phyloP scores from a whole-genome alignment of 2,888 invertebrate species.

The Polylopha cassiicola region DNA sequence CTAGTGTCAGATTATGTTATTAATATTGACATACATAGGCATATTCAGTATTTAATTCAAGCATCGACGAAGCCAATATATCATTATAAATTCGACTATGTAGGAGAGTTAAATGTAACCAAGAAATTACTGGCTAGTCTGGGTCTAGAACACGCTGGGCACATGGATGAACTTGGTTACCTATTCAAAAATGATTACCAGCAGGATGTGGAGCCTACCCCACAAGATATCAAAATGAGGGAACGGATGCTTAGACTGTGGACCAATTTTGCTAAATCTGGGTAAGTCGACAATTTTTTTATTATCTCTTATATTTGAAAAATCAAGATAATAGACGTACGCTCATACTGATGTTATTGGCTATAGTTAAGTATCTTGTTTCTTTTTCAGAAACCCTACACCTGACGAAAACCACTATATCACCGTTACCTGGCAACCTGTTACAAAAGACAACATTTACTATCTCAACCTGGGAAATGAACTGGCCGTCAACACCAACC shows the following conservation, averaged over 20 bases:
- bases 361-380: slow-evolving; percentile 1
- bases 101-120: slow-evolving; percentile 53
- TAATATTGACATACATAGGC: slow-evolving; percentile 52
- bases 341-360: not conserved
- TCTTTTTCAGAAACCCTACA: slow-evolving; percentile 59
- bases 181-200: slow-evolving; percentile 54
- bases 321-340: too few relatives aligned
- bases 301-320: too few relatives aligned
- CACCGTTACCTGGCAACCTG: slow-evolving; percentile 60
- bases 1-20: slow-evolving; percentile 51
- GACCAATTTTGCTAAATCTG: slow-evolving; percentile 70
- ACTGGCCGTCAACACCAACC: slow-evolving; percentile 47
- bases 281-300: slow-evolving; percentile 47
- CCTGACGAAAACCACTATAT: slow-evolving; percentile 63
- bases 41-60: slow-evolving; percentile 53
- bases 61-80: slow-evolving; percentile 57
- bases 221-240: slow-evolving; percentile 57
- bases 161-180: slow-evolving; percentile 61
- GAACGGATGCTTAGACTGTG: slow-evolving; percentile 62
- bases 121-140: slow-evolving; percentile 33
- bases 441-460: slow-evolving; percentile 54
- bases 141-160: slow-evolving; percentile 46
- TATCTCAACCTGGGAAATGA: slow-evolving; percentile 54
- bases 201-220: slow-evolving; percentile 48
- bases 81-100: slow-evolving; percentile 63